phyloP scores from a whole-genome alignment of 2,797 vertebrate genomes.

The Enteromius trimaculatus region DNA sequence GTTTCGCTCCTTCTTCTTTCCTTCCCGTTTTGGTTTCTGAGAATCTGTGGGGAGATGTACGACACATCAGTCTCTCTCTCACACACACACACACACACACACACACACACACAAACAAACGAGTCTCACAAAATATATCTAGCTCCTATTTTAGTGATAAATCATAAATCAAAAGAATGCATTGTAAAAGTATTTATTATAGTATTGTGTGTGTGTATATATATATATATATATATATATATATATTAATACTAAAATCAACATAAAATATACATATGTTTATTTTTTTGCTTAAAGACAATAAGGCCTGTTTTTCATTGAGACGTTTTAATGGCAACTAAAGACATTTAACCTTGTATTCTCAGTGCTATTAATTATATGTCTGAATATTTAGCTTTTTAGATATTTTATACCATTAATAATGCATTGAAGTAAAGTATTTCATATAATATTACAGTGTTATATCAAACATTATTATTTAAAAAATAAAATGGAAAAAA shows the following conservation, averaged over 20 bases:
- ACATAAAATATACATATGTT: conserved; percentile 3
- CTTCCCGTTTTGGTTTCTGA: conserved; percentile 81
- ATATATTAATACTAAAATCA: not conserved
- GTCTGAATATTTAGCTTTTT: not conserved
- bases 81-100: not conserved
- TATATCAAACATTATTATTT: not conserved
- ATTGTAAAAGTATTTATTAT: too few species aligned
- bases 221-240: too few species aligned
- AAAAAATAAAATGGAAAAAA: not conserved
- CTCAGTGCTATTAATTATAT: not conserved
- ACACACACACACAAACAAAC: too few species aligned
- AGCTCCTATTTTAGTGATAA: too few species aligned
- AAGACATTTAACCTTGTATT: not conserved
- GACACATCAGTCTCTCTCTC: conserved; percentile 21
- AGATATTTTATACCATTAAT: too few species aligned
- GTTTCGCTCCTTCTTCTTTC: conserved; percentile 80
- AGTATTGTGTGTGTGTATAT: too few species aligned
- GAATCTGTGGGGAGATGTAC: conserved; percentile 69
- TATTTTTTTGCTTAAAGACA: not conserved
- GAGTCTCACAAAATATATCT: too few species aligned
- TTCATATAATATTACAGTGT: not conserved
- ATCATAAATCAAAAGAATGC: too few species aligned
- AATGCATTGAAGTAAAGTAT: too few species aligned
- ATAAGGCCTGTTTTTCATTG: not conserved
- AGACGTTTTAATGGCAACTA: not conserved